Evolutionary conservation across 2,888 invertebrate species (phyloP).

Genomic region (Cinara cedri): DNA sequence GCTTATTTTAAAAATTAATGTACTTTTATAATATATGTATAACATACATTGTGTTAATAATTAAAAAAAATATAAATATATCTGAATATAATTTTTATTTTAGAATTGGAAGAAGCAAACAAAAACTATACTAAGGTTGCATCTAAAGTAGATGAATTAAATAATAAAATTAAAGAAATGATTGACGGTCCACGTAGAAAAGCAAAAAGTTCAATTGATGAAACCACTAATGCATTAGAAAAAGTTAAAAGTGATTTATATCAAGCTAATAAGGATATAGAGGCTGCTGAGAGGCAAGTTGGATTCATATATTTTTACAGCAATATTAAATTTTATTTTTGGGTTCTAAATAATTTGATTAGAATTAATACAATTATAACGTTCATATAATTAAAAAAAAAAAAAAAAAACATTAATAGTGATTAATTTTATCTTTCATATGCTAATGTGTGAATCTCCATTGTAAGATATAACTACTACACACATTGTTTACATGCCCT

Average conservation of each 20-base stretch:
- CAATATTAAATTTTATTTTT: too few relatives aligned
- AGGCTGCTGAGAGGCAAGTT: slow-evolving; percentile 68
- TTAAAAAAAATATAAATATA: neutral
- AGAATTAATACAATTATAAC: too few relatives aligned
- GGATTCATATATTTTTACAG: too few relatives aligned
- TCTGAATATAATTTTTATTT: neutral
- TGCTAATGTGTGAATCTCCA: too few relatives aligned
- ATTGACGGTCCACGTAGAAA: slow-evolving; percentile 74
- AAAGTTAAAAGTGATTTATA: slow-evolving; percentile 74
- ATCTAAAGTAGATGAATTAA: slow-evolving; percentile 70
- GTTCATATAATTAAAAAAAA: too few relatives aligned
- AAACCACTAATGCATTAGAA: slow-evolving; percentile 73
- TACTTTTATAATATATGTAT: too few relatives aligned
- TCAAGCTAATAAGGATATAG: slow-evolving; percentile 73
- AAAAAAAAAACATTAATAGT: too few relatives aligned
- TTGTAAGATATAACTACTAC: too few relatives aligned
- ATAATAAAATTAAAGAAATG: slow-evolving; percentile 72
- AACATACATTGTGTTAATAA: neutral
- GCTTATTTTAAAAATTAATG: neutral
- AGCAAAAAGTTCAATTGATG: slow-evolving; percentile 75
- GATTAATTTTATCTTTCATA: too few relatives aligned
- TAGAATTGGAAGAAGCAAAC: slow-evolving; percentile 67
- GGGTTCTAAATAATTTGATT: too few relatives aligned
- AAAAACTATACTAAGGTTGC: slow-evolving; percentile 70
- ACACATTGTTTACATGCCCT: too few relatives aligned